Evolutionary conservation across 64 coral and sea anemone genomes (phyloP), one percentile per base, ranked within the genome.

Genomic region (Porites australiensis): DNA sequence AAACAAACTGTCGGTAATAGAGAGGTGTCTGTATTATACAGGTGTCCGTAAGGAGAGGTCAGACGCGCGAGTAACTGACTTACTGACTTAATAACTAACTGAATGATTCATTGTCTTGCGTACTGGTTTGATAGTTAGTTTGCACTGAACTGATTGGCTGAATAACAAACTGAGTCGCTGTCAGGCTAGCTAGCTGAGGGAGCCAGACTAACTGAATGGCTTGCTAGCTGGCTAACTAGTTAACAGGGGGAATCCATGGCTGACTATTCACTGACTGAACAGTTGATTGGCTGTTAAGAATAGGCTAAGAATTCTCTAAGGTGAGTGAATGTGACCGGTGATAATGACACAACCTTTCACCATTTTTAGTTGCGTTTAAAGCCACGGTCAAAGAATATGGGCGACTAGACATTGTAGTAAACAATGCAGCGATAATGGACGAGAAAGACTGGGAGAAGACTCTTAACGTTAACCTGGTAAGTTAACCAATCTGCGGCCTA

Each of bases 391-490:
- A 83, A 0, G 50, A 75, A 23, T 16, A 87, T 44, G 82, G 72
- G 4, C 58, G 20, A 77, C 58, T 93, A 13, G 73, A 93, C 49
- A 93, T 93, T 46, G 49, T 93, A 14, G 74, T 79, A 14, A 93
- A 93, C 46, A 93, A 93, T 13, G 91, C 91, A 46, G 91, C 58
- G 23, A 70, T 93, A 78, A 45, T 93, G 27, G 91, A 93, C 75
- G 91, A 93, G 50, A 70, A 43, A 70, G 50, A 87, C 49, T 93
- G 91, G 91, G 53, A 58, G 5, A 93, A 37, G 79, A 93, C 91
- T 4, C 83, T 93, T 7, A 52, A 77, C 13, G 70, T 93, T 37
- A 93, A 93, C 53, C 75, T 93, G 91, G 91, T 93, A 72, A 87
- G 74, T 64, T 13, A 58, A 80, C 54, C 27, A 37, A 37, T 37